phyloP scores from a whole-genome alignment of 2,888 invertebrate genomes.

The Carpatolechia fugitivella region DNA sequence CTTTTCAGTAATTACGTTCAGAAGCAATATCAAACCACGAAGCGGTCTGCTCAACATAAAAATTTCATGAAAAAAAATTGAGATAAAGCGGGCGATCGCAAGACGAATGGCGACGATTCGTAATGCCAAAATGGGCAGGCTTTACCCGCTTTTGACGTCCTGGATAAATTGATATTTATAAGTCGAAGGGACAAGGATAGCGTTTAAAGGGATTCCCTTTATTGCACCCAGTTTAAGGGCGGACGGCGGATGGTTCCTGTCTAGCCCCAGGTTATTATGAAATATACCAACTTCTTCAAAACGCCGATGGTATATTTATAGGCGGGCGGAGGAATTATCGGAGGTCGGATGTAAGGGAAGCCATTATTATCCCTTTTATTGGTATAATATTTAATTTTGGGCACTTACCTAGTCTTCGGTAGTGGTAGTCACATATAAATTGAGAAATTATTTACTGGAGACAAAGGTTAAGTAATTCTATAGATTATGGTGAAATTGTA shows the following conservation, averaged over 20 bases:
- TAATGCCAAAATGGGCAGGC: constrained; percentile 69
- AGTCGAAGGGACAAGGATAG: constrained; percentile 68
- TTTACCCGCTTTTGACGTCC: constrained; percentile 69
- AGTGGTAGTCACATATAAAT: constrained; percentile 66
- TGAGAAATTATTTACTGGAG: constrained; percentile 59
- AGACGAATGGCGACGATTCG: constrained; percentile 63
- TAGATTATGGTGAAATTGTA: no score
- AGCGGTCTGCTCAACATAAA: constrained; percentile 32
- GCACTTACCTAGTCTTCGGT: constrained; percentile 56
- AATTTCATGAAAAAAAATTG: constrained; percentile 48
- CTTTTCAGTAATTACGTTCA: constrained; percentile 19
- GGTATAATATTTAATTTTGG: constrained; percentile 79
- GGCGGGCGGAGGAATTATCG: constrained; percentile 69
- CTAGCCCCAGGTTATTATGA: constrained; percentile 72
- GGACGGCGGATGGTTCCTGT: constrained; percentile 59
- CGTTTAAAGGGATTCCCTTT: constrained; percentile 78
- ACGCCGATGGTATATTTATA: constrained; percentile 77
- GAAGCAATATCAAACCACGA: constrained; percentile 16
- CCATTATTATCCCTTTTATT: constrained; percentile 77
- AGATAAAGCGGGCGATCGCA: constrained; percentile 47
- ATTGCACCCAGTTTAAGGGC: constrained; percentile 66
- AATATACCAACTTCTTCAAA: constrained; percentile 71
- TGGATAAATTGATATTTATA: constrained; percentile 79
- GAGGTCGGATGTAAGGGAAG: constrained; percentile 67
- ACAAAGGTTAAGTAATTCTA: constrained; percentile 18